Percentiles rank a stretch among this genome's conserved stretches.
phyloP scores from a whole-genome alignment of 1,140 invertebrate genomes.

The Hycleus phaleratus region DNA sequence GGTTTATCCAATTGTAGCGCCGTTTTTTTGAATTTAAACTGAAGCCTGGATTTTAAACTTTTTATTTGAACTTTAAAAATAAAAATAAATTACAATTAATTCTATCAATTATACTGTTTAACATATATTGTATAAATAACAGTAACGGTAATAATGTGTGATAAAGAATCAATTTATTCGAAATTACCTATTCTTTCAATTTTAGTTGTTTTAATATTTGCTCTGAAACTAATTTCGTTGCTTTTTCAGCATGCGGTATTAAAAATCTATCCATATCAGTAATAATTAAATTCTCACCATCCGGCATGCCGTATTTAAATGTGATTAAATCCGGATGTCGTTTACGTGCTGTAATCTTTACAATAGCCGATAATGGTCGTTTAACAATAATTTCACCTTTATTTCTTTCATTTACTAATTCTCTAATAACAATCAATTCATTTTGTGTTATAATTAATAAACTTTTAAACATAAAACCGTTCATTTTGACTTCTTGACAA shows the following conservation, averaged over 20 bases:
- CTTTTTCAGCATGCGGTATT: constrained; percentile 85
- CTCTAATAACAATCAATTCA: constrained; percentile 80
- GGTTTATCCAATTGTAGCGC: too few relatives aligned
- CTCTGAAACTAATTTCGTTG: constrained; percentile 72
- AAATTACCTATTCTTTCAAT: constrained; percentile 30
- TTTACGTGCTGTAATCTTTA: constrained; percentile 94
- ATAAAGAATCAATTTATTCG: neutral
- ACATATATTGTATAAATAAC: too few relatives aligned
- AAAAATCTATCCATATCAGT: constrained; percentile 87
- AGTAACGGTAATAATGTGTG: too few relatives aligned
- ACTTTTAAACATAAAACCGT: constrained; percentile 78
- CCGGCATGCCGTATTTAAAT: constrained; percentile 82
- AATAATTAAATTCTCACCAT: constrained; percentile 64
- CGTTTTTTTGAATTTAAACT: too few relatives aligned
- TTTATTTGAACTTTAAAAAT: too few relatives aligned
- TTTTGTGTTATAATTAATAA: constrained; percentile 81
- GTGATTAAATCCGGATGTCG: constrained; percentile 90
- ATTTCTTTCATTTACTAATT: constrained; percentile 64
- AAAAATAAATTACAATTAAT: too few relatives aligned
- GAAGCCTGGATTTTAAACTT: too few relatives aligned
- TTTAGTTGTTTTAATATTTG: constrained; percentile 55
- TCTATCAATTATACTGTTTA: too few relatives aligned
- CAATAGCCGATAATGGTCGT: constrained; percentile 78
- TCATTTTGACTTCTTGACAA: constrained; percentile 86
- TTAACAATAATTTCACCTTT: constrained; percentile 77